Evolutionary conservation across 2,113 vertebrate genomes (phyloP).

Genomic region (Centropristis striata): DNA sequence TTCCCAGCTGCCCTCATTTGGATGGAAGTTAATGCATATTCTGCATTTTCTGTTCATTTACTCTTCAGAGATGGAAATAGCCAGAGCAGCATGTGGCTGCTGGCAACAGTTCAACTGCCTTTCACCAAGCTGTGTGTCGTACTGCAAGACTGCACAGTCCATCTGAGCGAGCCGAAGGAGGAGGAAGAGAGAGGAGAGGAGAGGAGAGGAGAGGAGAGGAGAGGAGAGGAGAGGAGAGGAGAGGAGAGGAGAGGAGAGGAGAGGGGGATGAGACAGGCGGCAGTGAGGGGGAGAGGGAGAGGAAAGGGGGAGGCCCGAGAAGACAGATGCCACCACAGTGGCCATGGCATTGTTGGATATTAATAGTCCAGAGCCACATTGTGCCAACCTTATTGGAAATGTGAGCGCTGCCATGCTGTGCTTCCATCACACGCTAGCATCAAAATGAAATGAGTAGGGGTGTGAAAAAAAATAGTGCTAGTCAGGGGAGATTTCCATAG

Average conservation of each 20-base stretch:
- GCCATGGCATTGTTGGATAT: conserved; percentile 79
- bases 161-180: conserved; percentile 66
- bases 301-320: conserved; percentile 53
- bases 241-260: conserved; percentile 26
- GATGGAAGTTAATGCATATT: conserved; percentile 46
- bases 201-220: background rate
- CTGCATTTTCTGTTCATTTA: conserved; percentile 49
- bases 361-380: conserved; percentile 81
- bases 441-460: conserved; percentile 78
- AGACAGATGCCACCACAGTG: conserved; percentile 85
- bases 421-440: conserved; percentile 76
- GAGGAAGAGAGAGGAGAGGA: conserved; percentile 18
- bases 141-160: conserved; percentile 54
- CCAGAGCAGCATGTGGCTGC: conserved; percentile 58
- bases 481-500: conserved; percentile 29
- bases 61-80: conserved; percentile 62
- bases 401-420: conserved; percentile 65
- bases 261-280: conserved; percentile 36
- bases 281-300: background rate
- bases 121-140: conserved; percentile 73
- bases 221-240: conserved; percentile 33
- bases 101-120: conserved; percentile 73
- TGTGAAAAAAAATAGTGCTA: conserved; percentile 65
- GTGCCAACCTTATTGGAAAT: conserved; percentile 81
- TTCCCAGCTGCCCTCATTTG: conserved; percentile 36